Evolutionary conservation across 2,797 vertebrate genomes (phyloP).

Genomic region (Parotocinclus haroldoi): DNA sequence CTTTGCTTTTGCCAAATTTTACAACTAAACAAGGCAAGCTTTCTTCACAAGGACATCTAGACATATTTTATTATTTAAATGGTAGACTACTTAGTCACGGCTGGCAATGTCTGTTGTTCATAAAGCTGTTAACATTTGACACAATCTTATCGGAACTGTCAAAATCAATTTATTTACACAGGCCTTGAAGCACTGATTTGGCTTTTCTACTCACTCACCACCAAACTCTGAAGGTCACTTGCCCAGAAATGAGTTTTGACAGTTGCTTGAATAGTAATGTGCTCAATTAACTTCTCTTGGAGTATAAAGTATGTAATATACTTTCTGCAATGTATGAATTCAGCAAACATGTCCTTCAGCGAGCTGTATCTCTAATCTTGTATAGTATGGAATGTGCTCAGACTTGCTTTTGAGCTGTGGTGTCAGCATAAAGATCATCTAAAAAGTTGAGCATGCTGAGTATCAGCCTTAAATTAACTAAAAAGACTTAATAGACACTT

Average conservation of each 20-base stretch:
- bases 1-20: no score
- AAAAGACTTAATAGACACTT: no score
- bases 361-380: no score
- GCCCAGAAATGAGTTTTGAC: constrained; percentile 34
- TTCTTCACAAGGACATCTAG: no score
- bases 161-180: background rate
- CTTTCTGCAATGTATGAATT: constrained; percentile 1
- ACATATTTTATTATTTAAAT: no score
- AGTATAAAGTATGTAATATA: constrained; percentile 22
- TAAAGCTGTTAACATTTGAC: background rate
- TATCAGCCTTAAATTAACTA: no score
- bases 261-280: constrained; percentile 29
- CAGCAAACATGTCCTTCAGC: background rate
- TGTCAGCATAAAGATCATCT: no score
- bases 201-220: constrained; percentile 11
- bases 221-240: constrained; percentile 34
- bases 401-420: no score
- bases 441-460: no score
- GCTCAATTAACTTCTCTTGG: constrained; percentile 28
- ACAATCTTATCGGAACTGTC: background rate
- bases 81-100: no score
- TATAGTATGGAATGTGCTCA: no score
- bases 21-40: no score
- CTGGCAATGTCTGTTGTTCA: background rate
- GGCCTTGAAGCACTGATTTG: background rate